Base-by-base conservation (phyloP, 2,888 invertebrate species). In the Drosophila kanekoi region DNA sequence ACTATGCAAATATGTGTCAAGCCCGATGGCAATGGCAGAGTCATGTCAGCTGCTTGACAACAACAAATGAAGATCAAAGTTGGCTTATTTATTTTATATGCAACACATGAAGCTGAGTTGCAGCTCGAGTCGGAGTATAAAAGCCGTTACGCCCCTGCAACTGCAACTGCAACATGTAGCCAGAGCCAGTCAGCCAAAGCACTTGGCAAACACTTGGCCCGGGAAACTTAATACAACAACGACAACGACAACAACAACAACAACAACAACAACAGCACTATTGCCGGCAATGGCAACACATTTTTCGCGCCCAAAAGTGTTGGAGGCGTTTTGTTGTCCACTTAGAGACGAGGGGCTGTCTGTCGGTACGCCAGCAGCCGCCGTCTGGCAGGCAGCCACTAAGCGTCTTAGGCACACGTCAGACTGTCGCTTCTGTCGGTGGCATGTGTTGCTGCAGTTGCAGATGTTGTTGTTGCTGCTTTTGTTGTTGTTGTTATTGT, bases 281-380 rank as follows among this genome's bases (percentile, higher is more conserved):
- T 69, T 59, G 57, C 41, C 70, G 49, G 77, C 83, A 78, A 80
- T 70, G 77, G 84, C 86, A 87, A 85, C 83, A 87, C 83, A 86
- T 86, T 88, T 84, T 79, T 85, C 83, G 83, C 85, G 83, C 82
- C 86, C 83, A 77, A 86, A 86, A 83, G 83, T 85, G 85, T 85
- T 88, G 87, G 83, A 86, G 85, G 86, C 88, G 88, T 87, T 87
- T 87, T 84, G 84, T 85, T 84, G 84, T 83, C 83, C 83, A 83
- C 82, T 83, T 87, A 79, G 84, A 87, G 85, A 84, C 79, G 77
- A 73, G 79, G 62, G 72, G 69, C 79, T 81, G 85, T 87, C 80
- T 62, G 84, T 81, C 53, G 41, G 57, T 57, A 41, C 61, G 23
- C 16, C 51, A 51, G 65, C 70, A 73, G 60, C 53, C 45, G 72